Evolutionary conservation across 35 echinoderm and acorn worm species (phyloP).

Genomic region (Anneissia japonica): DNA sequence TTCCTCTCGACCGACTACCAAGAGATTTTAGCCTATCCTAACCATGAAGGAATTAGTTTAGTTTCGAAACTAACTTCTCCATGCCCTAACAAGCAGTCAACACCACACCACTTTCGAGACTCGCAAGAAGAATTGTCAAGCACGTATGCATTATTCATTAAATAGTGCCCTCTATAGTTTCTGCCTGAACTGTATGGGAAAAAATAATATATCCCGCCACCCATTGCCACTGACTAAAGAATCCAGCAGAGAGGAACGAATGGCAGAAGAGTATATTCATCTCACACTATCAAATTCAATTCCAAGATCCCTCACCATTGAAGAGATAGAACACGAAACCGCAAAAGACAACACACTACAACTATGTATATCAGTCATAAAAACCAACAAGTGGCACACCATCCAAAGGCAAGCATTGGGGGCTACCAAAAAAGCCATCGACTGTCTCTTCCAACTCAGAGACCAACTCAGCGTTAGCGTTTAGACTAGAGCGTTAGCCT

Average conservation of each 20-base stretch:
- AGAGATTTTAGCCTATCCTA: too few species aligned
- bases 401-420: not conserved
- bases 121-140: too few species aligned
- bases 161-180: too few species aligned
- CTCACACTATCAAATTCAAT: conserved; percentile 19
- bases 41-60: too few species aligned
- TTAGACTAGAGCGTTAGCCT: too few species aligned
- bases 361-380: conserved; percentile 12
- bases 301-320: conserved; percentile 20
- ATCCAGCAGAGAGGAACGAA: not conserved
- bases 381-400: conserved; percentile 29
- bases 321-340: conserved; percentile 35
- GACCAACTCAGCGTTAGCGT: conserved; percentile 45
- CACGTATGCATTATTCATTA: too few species aligned
- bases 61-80: too few species aligned
- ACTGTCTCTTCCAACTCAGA: conserved; percentile 15
- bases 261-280: conserved; percentile 32
- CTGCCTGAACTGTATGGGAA: too few species aligned
- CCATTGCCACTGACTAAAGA: not conserved
- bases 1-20: too few species aligned
- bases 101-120: too few species aligned
- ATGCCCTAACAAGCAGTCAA: too few species aligned
- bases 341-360: conserved; percentile 28
- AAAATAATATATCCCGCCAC: conserved; percentile 54
- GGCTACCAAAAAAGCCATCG: not conserved